Percentiles rank a stretch among this genome's conserved stretches.
These are phyloP conservation scores for Orussus abietinus DNA, from an alignment of 1,140 invertebrate species.

Conservation along the genomic window DNA sequence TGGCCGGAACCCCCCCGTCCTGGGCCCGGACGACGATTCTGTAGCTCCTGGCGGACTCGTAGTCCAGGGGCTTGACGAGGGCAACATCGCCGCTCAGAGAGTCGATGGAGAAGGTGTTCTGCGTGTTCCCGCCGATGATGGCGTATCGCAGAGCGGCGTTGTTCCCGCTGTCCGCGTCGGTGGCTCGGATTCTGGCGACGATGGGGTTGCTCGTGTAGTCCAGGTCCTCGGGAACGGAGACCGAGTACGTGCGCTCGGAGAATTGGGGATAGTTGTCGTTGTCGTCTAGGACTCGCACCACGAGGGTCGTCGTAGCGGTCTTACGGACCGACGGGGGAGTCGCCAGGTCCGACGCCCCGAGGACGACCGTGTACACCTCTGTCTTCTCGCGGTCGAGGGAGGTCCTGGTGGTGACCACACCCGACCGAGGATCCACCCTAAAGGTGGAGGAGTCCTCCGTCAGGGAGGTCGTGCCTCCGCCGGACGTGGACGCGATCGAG, in stretches of 20 bases:
- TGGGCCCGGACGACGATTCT: conserved; percentile 87
- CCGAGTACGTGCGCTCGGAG: conserved; percentile 81
- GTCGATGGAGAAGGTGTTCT: conserved; percentile 91
- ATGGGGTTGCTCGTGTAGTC: conserved; percentile 78
- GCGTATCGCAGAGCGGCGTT: conserved; percentile 90
- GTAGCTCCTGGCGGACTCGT: conserved; percentile 81
- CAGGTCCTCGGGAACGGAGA: conserved; percentile 83
- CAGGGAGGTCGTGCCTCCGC: conserved; percentile 48
- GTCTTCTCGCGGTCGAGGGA: conserved; percentile 84
- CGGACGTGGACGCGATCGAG: conserved; percentile 66
- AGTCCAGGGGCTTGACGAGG: conserved; percentile 84
- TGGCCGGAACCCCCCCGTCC: conserved; percentile 84
- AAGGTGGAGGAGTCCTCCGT: conserved; percentile 50
- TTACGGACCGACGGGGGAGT: conserved; percentile 65
- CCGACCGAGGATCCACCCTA: conserved; percentile 74
- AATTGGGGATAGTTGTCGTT: conserved; percentile 98
- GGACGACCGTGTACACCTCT: conserved; percentile 80
- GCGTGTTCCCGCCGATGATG: conserved; percentile 91
- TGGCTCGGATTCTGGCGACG: conserved; percentile 81
- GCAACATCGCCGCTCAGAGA: conserved; percentile 87
- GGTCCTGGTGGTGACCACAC: conserved; percentile 78
- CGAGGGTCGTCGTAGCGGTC: conserved; percentile 76
- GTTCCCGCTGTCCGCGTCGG: conserved; percentile 84
- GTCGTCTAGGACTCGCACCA: conserved; percentile 83
- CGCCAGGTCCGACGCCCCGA: conserved; percentile 81